These are phyloP conservation scores for Pogonophryne albipinna DNA, from an alignment of 2,797 vertebrate species.

Conservation along the genomic window DNA sequence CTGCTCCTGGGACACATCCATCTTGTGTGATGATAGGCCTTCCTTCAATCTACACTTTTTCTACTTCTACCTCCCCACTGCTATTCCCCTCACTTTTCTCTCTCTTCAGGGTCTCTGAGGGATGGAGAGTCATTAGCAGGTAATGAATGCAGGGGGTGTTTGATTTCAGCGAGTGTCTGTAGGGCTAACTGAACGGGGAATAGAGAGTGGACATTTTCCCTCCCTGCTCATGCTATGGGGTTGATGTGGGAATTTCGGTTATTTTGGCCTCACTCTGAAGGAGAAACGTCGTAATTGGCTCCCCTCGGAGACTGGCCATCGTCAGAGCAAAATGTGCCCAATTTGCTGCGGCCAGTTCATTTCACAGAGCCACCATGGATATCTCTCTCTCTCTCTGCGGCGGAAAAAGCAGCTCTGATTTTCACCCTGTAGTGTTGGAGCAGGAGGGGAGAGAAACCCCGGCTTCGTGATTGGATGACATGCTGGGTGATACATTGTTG, in stretches of 20 bases:
- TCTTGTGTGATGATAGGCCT: slow-evolving; percentile 65
- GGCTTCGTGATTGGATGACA: slow-evolving; percentile 64
- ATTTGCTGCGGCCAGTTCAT: slow-evolving; percentile 65
- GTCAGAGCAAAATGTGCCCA: slow-evolving; percentile 66
- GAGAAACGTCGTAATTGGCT: slow-evolving; percentile 75
- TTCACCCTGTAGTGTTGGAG: slow-evolving; percentile 53
- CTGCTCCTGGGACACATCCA: slow-evolving; percentile 67
- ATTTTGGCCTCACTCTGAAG: slow-evolving; percentile 67
- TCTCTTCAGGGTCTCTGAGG: slow-evolving; percentile 55
- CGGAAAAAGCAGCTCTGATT: slow-evolving; percentile 62
- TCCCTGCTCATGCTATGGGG: slow-evolving; percentile 40
- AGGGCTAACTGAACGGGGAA: slow-evolving; percentile 61
- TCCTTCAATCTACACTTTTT: slow-evolving; percentile 36
- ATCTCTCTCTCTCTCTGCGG: slow-evolving; percentile 33
- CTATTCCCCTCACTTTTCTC: slow-evolving; percentile 16
- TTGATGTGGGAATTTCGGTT: slow-evolving; percentile 56
- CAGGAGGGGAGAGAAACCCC: slow-evolving; percentile 45
- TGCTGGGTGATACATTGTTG: slow-evolving; percentile 74
- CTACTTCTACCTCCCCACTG: slow-evolving; percentile 13
- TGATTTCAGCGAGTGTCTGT: slow-evolving; percentile 62
- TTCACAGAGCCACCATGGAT: slow-evolving; percentile 62
- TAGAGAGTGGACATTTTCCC: slow-evolving; percentile 62
- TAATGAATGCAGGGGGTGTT: slow-evolving; percentile 73
- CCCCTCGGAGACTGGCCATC: slow-evolving; percentile 68
- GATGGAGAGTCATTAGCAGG: slow-evolving; percentile 71